phyloP scores from a whole-genome alignment of 2,113 vertebrate species.

The Hoplias malabaricus region DNA sequence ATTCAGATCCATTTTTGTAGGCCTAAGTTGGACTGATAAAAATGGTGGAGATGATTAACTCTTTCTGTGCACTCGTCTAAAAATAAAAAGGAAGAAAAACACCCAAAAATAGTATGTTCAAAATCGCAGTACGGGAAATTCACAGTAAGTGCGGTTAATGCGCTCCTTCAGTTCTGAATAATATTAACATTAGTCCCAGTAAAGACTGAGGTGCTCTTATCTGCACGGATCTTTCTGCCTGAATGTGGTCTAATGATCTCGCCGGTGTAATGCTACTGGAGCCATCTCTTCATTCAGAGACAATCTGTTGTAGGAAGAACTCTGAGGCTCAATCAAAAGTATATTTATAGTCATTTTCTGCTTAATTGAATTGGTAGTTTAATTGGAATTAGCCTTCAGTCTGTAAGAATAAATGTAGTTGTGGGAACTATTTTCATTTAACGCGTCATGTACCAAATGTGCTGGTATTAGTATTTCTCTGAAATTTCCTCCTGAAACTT shows the following conservation, averaged over 20 bases:
- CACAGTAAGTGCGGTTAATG: neutral
- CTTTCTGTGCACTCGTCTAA: constrained; percentile 4
- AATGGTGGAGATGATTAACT: constrained; percentile 14
- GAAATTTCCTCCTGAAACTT: constrained; percentile 62
- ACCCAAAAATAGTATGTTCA: neutral
- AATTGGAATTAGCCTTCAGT: constrained; percentile 71
- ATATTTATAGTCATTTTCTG: constrained; percentile 76
- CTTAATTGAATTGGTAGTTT: constrained; percentile 67
- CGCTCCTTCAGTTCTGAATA: neutral
- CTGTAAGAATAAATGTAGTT: constrained; percentile 60
- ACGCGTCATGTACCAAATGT: constrained; percentile 75
- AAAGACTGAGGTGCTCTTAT: neutral
- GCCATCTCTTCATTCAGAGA: constrained; percentile 46
- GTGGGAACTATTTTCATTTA: constrained; percentile 73
- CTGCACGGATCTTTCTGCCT: neutral
- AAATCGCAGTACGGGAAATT: too few species aligned
- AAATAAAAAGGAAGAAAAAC: neutral
- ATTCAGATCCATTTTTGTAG: constrained; percentile 61
- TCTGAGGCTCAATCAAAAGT: constrained; percentile 61
- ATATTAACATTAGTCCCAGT: neutral
- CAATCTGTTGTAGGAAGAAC: constrained; percentile 49
- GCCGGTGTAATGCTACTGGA: neutral
- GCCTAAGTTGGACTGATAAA: constrained; percentile 58
- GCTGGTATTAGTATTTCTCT: constrained; percentile 60
- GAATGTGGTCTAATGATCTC: constrained; percentile 14